Evolutionary conservation across 2,113 vertebrate genomes (phyloP).

Genomic region (Ondatra zibethicus): DNA sequence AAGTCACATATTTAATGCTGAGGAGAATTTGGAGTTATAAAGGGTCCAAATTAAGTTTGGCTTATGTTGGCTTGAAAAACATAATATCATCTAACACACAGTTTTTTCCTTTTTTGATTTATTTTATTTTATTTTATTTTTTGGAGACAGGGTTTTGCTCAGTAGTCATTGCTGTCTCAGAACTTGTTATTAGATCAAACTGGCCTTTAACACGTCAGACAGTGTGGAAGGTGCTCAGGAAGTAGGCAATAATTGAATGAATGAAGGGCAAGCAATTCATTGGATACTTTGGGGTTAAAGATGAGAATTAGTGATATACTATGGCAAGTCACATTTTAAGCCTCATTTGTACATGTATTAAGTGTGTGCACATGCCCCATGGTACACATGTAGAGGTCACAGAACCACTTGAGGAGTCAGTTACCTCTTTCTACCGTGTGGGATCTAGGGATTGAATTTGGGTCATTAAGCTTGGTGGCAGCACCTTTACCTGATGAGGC

Average conservation of each 20-base stretch:
- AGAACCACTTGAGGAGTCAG: not conserved
- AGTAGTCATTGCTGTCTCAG: too few relatives aligned
- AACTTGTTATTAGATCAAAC: not conserved
- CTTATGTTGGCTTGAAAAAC: not conserved
- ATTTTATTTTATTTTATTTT: not conserved
- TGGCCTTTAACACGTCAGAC: not conserved
- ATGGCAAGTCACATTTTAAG: not conserved
- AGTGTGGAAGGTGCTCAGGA: not conserved
- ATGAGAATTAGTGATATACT: not conserved
- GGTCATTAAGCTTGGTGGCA: not conserved
- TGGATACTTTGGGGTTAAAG: not conserved
- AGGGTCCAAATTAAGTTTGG: conserved; percentile 23
- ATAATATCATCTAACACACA: not conserved
- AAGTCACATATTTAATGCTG: conserved; percentile 28
- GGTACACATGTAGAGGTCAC: not conserved
- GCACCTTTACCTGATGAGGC: not conserved
- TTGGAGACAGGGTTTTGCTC: not conserved
- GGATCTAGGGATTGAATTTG: too few relatives aligned
- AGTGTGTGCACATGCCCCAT: not conserved
- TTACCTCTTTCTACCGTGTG: not conserved
- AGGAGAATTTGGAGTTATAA: conserved; percentile 35
- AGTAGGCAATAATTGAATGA: not conserved
- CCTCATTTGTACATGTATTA: not conserved
- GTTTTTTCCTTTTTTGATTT: not conserved
- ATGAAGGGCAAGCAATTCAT: not conserved